These are phyloP conservation scores for Hypocryptadius cinnamomeus DNA, from an alignment of 2,113 vertebrate species.

Conservation along the genomic window DNA sequence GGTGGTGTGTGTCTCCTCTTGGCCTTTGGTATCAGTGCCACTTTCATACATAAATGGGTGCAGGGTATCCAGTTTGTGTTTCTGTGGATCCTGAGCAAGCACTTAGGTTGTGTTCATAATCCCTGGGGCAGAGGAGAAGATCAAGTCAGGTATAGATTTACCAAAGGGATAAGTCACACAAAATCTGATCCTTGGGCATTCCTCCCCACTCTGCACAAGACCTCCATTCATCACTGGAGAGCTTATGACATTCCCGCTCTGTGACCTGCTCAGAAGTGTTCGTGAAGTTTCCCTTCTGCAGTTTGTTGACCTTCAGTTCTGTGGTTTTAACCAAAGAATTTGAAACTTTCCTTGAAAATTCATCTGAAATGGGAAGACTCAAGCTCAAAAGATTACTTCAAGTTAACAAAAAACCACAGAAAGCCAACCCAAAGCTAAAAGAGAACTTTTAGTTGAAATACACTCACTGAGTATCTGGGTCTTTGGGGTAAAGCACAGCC, in stretches of 20 bases:
- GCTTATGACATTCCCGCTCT: background rate
- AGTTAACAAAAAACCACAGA: background rate
- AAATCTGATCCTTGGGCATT: constrained; percentile 45
- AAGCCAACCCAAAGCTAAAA: background rate
- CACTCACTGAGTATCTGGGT: background rate
- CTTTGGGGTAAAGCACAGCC: background rate
- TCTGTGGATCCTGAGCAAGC: background rate
- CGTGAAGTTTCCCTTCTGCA: background rate
- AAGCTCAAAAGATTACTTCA: background rate
- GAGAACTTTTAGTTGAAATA: background rate
- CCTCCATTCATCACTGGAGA: constrained; percentile 34
- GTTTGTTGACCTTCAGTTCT: background rate
- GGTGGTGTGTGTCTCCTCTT: background rate
- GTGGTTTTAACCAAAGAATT: background rate
- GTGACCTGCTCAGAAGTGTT: background rate
- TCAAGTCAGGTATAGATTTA: constrained; percentile 42
- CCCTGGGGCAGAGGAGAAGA: constrained; percentile 19
- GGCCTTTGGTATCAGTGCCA: background rate
- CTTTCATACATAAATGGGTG: background rate
- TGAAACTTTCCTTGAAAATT: background rate
- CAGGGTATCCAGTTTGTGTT: background rate
- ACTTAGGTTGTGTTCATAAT: background rate
- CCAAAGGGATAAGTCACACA: constrained; percentile 31
- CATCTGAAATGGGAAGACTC: background rate
- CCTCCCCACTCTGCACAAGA: background rate